Conservation (phyloP, 1,140 invertebrate species). For the Fragariocoptes setiger region DNA sequence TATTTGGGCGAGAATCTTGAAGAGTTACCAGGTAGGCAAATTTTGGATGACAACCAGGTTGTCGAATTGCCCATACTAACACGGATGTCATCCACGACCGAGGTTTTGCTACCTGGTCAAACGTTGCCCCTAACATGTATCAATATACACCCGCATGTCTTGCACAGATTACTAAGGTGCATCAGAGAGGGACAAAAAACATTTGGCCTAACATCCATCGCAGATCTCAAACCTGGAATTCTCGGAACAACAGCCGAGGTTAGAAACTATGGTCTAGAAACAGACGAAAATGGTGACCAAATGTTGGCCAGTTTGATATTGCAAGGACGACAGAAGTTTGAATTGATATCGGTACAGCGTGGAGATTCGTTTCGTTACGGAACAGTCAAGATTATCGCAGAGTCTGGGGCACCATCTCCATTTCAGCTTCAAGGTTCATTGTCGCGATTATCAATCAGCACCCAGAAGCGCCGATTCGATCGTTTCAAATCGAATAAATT, state of each 20-base stretch:
- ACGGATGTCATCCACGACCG: slow-evolving; percentile 21
- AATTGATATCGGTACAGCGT: background rate
- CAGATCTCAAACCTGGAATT: slow-evolving; percentile 3
- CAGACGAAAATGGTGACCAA: background rate
- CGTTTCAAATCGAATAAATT: no score
- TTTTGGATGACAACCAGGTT: slow-evolving; percentile 22
- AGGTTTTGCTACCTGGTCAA: slow-evolving; percentile 35
- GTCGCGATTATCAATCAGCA: background rate
- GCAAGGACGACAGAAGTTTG: background rate
- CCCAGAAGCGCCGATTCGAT: background rate
- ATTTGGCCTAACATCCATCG: slow-evolving; percentile 23
- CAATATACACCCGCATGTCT: slow-evolving; percentile 21
- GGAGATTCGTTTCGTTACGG: background rate
- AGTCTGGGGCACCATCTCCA: background rate
- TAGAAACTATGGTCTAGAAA: slow-evolving; percentile 24
- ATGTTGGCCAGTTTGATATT: background rate
- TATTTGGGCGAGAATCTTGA: slow-evolving; percentile 29
- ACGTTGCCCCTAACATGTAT: slow-evolving; percentile 33
- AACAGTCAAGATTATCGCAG: background rate
- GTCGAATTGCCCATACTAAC: slow-evolving; percentile 25
- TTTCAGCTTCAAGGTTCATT: background rate
- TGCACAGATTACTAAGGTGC: slow-evolving; percentile 23
- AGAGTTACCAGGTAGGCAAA: slow-evolving; percentile 26
- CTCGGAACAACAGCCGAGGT: slow-evolving; percentile 38
- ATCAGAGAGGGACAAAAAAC: slow-evolving; percentile 25